These are phyloP conservation scores for Lasioglossum baleicum DNA, from an alignment of 1,140 invertebrate genomes.

Conservation along the genomic window DNA sequence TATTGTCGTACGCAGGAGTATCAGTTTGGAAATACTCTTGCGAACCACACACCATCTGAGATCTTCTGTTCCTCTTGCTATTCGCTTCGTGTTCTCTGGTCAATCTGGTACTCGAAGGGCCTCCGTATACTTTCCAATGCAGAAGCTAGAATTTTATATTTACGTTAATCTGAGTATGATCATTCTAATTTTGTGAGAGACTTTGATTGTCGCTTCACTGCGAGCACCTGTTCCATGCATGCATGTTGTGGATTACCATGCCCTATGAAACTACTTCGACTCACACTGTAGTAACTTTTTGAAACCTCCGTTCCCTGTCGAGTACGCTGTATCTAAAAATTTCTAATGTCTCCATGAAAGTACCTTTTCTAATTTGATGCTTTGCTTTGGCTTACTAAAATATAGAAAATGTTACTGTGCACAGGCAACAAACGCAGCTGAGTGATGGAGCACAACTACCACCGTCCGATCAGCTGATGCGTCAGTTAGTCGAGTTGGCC, in stretches of 20 bases:
- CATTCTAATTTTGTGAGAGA: not conserved
- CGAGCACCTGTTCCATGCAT: not conserved
- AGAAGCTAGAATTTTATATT: not conserved
- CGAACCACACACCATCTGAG: not conserved
- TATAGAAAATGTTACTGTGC: not conserved
- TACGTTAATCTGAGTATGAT: not conserved
- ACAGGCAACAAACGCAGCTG: slow-evolving; percentile 82
- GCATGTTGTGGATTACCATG: not conserved
- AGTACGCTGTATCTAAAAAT: not conserved
- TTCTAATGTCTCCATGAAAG: not conserved
- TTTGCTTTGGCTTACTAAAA: not conserved
- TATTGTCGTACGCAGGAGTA: not conserved
- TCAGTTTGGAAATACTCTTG: not conserved
- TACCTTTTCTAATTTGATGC: too few relatives aligned
- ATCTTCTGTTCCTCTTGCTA: not conserved
- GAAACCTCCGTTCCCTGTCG: too few relatives aligned
- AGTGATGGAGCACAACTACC: slow-evolving; percentile 83
- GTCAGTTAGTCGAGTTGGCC: slow-evolving; percentile 84
- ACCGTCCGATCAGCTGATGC: slow-evolving; percentile 83
- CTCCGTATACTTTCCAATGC: not conserved
- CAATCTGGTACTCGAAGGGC: not conserved
- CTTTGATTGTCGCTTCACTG: not conserved
- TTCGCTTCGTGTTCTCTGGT: not conserved
- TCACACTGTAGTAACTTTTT: too few relatives aligned
- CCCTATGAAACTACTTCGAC: not conserved